Evolutionary conservation across 2,888 invertebrate genomes (phyloP), one percentile per base, ranked within the genome.

Genomic region (Oxyteleia sp.): DNA sequence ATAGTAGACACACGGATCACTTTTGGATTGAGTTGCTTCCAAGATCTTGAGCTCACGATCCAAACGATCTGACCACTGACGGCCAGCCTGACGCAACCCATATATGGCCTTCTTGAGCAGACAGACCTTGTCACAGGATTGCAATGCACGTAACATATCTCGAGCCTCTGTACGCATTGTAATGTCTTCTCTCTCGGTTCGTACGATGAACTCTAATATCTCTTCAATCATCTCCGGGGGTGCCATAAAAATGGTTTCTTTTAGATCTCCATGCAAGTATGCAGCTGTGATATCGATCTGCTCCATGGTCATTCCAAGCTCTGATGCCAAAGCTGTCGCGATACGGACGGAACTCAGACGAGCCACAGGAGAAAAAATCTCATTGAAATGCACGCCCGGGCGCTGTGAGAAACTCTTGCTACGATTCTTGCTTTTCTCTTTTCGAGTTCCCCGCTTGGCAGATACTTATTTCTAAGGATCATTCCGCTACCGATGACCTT

Each of bases 251-350:
- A 84, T 51, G 0, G 45, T 26, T 38, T 84, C 82, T 0, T 84
- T 13, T 0, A 84, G 8, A 4, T 4, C 4, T 1, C 82, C 79
- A 41, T 82, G 75, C 1, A 84, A 32, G 38, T 82, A 82, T 0
- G 84, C 84, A 0, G 80, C 63, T 0, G 64, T 69, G 0, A 84
- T 49, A 16, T 84, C 82, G 11, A 81, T 20, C 18, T 84, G 84
- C 11, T 59, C 15, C 1, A 76, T 71, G 11, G 26, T 47, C 32
- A 57, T 35, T 4, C 16, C 16, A 23, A 41, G 18, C 8, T 59
- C 23, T 2, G 20, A 32, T 4, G 43, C 41, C 4, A 59, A 23
- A 16, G 59, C 59, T 11, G 59, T 18, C 20, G 18, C 38, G 3
- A 16, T 41, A 16, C 59, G 18, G 8, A 59, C 18, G 3, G 41